phyloP scores from a whole-genome alignment of 2,113 vertebrate species.

The Saguinus imperator region DNA sequence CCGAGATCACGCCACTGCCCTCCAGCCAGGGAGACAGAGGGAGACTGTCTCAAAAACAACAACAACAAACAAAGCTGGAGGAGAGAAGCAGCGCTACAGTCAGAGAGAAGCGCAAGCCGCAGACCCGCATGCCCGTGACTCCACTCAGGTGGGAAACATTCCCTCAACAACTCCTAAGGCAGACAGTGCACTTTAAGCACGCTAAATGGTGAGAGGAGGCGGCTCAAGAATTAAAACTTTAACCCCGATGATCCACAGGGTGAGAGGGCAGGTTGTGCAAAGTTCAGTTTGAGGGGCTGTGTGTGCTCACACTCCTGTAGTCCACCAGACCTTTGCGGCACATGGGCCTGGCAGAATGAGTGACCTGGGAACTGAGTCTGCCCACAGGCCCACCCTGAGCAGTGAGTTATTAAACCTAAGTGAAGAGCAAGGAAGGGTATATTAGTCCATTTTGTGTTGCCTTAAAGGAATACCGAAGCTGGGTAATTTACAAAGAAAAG shows the following conservation, averaged over 20 bases:
- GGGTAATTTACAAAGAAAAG: too few relatives aligned
- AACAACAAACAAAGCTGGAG: background rate
- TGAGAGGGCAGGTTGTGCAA: background rate
- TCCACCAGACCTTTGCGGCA: background rate
- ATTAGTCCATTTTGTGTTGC: too few relatives aligned
- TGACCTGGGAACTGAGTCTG: background rate
- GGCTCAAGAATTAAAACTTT: background rate
- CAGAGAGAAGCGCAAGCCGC: too few relatives aligned
- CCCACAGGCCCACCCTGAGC: background rate
- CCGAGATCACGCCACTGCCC: too few relatives aligned
- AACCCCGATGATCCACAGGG: background rate
- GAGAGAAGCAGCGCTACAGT: too few relatives aligned
- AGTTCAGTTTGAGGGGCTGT: background rate
- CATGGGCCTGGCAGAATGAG: fast-evolving
- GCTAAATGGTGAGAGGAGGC: fast-evolving
- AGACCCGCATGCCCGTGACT: too few relatives aligned
- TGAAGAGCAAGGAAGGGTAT: background rate
- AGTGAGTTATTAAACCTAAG: background rate
- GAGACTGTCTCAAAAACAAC: too few relatives aligned
- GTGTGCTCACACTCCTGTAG: background rate
- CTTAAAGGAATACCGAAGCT: too few relatives aligned
- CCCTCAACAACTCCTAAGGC: too few relatives aligned
- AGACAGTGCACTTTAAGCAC: background rate
- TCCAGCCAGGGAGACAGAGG: too few relatives aligned
- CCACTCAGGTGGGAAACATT: too few relatives aligned